phyloP scores from a whole-genome alignment of 1,140 invertebrate genomes.

The Drosophila ercepeae region DNA sequence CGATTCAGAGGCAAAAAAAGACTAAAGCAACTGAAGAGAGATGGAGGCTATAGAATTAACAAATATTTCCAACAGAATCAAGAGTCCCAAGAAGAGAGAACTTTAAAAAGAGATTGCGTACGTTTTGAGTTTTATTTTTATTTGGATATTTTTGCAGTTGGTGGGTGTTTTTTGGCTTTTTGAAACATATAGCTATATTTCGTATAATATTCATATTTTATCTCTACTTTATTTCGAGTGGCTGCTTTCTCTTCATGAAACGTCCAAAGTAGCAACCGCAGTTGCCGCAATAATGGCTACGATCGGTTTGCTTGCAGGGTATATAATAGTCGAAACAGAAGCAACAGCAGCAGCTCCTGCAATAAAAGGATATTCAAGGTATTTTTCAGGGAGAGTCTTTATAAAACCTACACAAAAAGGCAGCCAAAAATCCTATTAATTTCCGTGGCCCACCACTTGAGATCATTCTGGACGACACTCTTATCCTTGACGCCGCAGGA shows the following conservation, averaged over 20 bases:
- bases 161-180: constrained; percentile 12
- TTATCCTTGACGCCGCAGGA: constrained; percentile 63
- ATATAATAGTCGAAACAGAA: constrained; percentile 70
- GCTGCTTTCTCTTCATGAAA: constrained; percentile 59
- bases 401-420: constrained; percentile 70
- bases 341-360: constrained; percentile 72
- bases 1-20: constrained; percentile 24
- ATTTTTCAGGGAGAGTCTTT: neutral
- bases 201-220: neutral
- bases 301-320: constrained; percentile 76
- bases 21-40: constrained; percentile 39
- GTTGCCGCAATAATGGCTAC: constrained; percentile 79
- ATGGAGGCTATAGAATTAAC: neutral
- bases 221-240: constrained; percentile 52
- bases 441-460: constrained; percentile 77
- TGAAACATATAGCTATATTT: neutral
- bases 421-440: constrained; percentile 75
- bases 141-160: constrained; percentile 18
- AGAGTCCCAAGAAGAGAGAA: neutral
- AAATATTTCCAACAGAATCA: neutral
- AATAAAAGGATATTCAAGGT: constrained; percentile 3
- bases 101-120: constrained; percentile 7
- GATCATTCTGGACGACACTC: constrained; percentile 68
- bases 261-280: constrained; percentile 80
- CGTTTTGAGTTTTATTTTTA: constrained; percentile 32